Evolutionary conservation across 2,113 vertebrate genomes (phyloP).

Genomic region (Laticauda colubrina): DNA sequence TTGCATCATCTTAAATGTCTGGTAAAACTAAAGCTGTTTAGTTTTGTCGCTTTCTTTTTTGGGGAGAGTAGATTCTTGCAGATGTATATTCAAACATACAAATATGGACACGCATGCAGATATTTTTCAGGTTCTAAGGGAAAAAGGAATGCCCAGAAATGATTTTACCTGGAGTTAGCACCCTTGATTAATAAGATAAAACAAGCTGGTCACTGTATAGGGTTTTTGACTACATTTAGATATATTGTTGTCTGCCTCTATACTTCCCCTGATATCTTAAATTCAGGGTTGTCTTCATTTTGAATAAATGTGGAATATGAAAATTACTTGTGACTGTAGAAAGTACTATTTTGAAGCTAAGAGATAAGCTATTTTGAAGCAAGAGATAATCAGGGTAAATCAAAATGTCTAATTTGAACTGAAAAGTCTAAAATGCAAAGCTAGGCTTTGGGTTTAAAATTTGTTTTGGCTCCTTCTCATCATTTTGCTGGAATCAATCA

Average conservation of each 20-base stretch:
- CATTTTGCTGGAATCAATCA: constrained; percentile 59
- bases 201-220: not conserved
- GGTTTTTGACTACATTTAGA: not conserved
- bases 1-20: not conserved
- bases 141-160: not conserved
- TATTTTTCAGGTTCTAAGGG: not conserved
- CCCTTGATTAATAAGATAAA: not conserved
- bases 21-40: not conserved
- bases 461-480: constrained; percentile 38
- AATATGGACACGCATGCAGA: not conserved
- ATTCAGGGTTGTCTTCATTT: not conserved
- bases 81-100: not conserved
- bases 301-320: not conserved
- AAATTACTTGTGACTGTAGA: not conserved
- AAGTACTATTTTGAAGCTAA: constrained; percentile 46
- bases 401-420: constrained; percentile 58
- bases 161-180: not conserved
- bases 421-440: constrained; percentile 56
- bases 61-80: not conserved
- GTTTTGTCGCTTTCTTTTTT: not conserved
- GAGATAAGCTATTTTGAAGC: not conserved
- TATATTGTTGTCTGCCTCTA: not conserved
- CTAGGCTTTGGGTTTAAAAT: constrained; percentile 31
- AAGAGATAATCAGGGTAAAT: constrained; percentile 52
- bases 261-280: not conserved